Conservation (phyloP, 2,797 vertebrate species). For the Ptychobarbus kaznakovi region DNA sequence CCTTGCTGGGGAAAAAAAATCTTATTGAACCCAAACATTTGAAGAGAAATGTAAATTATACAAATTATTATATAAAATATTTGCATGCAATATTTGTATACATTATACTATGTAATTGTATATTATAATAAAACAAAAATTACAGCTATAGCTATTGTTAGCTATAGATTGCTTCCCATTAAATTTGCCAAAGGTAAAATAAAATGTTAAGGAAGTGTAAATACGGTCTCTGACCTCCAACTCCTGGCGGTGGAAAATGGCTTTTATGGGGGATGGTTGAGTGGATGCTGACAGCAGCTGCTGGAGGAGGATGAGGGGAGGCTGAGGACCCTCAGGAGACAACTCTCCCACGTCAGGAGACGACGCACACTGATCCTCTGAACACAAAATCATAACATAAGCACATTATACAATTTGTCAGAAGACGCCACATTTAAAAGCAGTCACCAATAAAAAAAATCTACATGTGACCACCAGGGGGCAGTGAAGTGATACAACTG, state of each 20-base stretch:
- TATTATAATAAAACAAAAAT: neutral
- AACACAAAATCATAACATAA: slow-evolving; percentile 4
- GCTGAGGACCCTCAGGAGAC: slow-evolving; percentile 95
- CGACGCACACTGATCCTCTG: slow-evolving; percentile 87
- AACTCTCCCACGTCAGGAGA: slow-evolving; percentile 92
- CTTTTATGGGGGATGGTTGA: slow-evolving; percentile 97
- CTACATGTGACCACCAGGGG: neutral
- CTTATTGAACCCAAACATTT: no score
- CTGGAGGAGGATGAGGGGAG: slow-evolving; percentile 94
- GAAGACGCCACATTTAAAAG: neutral
- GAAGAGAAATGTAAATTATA: no score
- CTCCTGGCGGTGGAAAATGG: slow-evolving; percentile 95
- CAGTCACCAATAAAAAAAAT: neutral
- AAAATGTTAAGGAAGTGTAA: neutral
- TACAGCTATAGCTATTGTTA: neutral
- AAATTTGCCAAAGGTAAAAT: neutral
- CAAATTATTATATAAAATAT: no score
- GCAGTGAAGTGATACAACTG: neutral
- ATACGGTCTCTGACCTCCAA: slow-evolving; percentile 85
- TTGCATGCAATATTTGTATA: no score
- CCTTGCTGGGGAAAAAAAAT: no score
- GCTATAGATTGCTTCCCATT: neutral
- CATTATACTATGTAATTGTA: no score
- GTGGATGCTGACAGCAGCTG: slow-evolving; percentile 93
- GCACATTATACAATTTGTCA: neutral